phyloP scores from a whole-genome alignment of 1,140 invertebrate species.

The Heliothis subflexa region DNA sequence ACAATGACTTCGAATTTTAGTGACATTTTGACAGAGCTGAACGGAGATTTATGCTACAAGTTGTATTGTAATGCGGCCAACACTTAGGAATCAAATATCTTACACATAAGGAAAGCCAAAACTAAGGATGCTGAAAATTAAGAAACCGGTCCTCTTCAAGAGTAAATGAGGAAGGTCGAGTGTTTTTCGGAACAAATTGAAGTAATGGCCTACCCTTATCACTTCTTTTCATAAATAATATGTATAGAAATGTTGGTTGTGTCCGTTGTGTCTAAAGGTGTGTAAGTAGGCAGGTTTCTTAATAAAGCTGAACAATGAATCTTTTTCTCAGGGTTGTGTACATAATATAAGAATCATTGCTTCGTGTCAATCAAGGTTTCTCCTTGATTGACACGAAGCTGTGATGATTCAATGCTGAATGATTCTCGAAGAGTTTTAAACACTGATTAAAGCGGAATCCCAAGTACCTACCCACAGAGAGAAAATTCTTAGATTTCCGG shows the following conservation, averaged over 20 bases:
- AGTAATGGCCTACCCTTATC: conserved; percentile 28
- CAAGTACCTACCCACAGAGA: conserved; percentile 7
- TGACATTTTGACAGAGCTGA: not conserved
- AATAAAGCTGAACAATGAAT: not conserved
- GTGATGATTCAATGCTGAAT: no score
- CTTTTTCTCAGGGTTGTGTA: not conserved
- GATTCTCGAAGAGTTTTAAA: conserved; percentile 7
- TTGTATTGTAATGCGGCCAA: not conserved
- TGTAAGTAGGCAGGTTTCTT: not conserved
- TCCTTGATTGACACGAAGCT: no score
- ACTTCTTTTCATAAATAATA: conserved; percentile 18
- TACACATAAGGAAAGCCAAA: not conserved
- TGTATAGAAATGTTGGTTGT: not conserved
- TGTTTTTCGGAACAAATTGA: conserved; percentile 13
- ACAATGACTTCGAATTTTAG: conserved; percentile 26
- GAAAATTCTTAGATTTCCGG: not conserved
- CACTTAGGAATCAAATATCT: not conserved
- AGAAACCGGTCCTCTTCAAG: conserved; percentile 7
- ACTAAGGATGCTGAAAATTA: conserved; percentile 2
- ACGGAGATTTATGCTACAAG: not conserved
- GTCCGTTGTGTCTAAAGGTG: not conserved
- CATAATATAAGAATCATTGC: not conserved
- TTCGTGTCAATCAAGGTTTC: conserved; percentile 3
- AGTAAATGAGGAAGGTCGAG: conserved; percentile 41
- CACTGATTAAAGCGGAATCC: conserved; percentile 15